These are phyloP conservation scores for Drosophila heteroneura DNA, from an alignment of 2,888 invertebrate species.

Conservation along the genomic window DNA sequence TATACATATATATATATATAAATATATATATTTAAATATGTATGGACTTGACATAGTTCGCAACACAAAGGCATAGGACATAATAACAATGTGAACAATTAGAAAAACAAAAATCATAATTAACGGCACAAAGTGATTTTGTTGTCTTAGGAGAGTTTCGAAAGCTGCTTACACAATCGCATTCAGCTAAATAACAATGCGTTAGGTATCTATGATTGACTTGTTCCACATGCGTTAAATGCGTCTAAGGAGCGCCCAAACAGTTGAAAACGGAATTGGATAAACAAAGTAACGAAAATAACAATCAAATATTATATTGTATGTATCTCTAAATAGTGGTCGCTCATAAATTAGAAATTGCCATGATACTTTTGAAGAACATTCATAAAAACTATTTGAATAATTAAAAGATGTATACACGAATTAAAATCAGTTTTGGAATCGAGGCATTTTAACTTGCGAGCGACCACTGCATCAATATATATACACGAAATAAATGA, in stretches of 20 bases:
- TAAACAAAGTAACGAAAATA: constrained; percentile 52
- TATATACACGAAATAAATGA: constrained; percentile 26
- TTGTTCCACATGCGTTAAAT: constrained; percentile 84
- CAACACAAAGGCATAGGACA: constrained; percentile 35
- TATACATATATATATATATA: constrained; percentile 6
- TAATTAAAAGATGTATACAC: not conserved
- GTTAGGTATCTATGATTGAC: constrained; percentile 84
- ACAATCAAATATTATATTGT: constrained; percentile 50
- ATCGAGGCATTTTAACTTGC: not conserved
- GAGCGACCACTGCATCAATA: constrained; percentile 12
- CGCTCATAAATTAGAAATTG: not conserved
- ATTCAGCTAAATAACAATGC: constrained; percentile 85
- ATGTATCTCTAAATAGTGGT: not conserved
- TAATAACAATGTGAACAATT: constrained; percentile 32
- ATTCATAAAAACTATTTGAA: not conserved
- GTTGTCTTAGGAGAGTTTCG: constrained; percentile 44
- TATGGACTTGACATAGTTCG: constrained; percentile 48
- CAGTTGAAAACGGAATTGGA: constrained; percentile 28
- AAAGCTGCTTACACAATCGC: constrained; percentile 85
- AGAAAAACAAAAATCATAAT: constrained; percentile 22
- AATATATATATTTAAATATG: not conserved
- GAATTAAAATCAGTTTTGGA: not conserved
- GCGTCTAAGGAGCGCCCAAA: constrained; percentile 66
- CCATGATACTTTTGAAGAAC: not conserved
- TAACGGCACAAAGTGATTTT: constrained; percentile 37